A percentile compares a stretch with the other conserved stretches of the same genome.
phyloP scores from a whole-genome alignment of 2,797 vertebrate species.

The Silurus lanzhouensis region DNA sequence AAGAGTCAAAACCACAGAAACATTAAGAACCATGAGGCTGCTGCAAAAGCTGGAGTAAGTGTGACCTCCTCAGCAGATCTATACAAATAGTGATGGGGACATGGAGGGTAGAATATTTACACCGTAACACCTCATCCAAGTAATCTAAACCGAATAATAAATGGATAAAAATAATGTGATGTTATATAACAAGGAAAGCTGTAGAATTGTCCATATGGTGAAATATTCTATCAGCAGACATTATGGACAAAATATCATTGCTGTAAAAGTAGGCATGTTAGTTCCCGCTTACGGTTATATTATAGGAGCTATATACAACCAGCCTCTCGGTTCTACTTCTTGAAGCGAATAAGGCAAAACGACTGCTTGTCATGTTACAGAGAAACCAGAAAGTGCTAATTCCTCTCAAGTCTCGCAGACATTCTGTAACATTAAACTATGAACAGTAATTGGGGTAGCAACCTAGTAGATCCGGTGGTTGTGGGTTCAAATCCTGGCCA shows the following conservation, averaged over 20 bases:
- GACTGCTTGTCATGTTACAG: neutral
- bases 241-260: neutral
- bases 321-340: neutral
- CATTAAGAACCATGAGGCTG: too few species aligned
- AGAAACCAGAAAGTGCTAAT: neutral
- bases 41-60: too few species aligned
- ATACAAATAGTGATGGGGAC: too few species aligned
- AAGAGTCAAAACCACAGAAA: too few species aligned
- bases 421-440: neutral
- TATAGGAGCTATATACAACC: neutral
- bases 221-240: neutral
- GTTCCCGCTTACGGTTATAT: neutral
- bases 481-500: too few species aligned
- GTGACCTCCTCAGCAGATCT: too few species aligned
- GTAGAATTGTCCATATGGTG: neutral
- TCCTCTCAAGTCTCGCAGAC: neutral
- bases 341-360: neutral
- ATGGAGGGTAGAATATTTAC: too few species aligned
- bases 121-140: neutral
- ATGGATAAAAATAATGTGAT: neutral
- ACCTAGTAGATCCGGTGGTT: too few species aligned
- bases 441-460: neutral
- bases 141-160: neutral
- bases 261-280: neutral
- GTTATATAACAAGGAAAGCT: neutral